These are phyloP conservation scores for Cyprinus carpio DNA, from an alignment of 2,113 vertebrate genomes.

Conservation along the genomic window DNA sequence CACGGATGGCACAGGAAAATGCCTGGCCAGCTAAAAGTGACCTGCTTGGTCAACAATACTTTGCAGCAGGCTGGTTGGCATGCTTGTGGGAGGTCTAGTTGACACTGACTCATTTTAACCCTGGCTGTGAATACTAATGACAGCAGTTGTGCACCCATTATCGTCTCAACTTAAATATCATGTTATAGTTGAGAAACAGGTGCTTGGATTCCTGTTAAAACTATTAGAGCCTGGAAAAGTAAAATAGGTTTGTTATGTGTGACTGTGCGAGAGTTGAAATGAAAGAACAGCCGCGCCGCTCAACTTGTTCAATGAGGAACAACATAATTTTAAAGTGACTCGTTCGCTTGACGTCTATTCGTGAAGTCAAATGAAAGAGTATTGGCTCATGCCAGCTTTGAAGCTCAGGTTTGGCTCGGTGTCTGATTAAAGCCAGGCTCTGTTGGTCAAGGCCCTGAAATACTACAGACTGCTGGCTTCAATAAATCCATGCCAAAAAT, in stretches of 20 bases:
- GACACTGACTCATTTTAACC: conserved; percentile 25
- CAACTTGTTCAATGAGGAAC: not conserved
- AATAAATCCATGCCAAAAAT: conserved; percentile 29
- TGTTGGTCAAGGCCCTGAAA: conserved; percentile 38
- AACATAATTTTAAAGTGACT: not conserved
- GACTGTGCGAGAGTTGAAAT: not conserved
- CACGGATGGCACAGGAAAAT: conserved; percentile 14
- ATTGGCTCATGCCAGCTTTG: conserved; percentile 34
- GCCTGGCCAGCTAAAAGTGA: conserved; percentile 36
- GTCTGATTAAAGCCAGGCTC: conserved; percentile 44
- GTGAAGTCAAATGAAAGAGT: conserved; percentile 40
- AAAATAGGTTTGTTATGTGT: not conserved
- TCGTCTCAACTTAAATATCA: conserved; percentile 27
- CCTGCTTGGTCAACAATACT: conserved; percentile 18
- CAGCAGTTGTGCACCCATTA: conserved; percentile 29
- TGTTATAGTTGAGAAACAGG: conserved; percentile 32
- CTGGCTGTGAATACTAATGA: conserved; percentile 20
- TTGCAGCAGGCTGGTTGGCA: not conserved
- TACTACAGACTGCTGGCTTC: conserved; percentile 12
- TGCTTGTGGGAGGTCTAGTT: conserved; percentile 32
- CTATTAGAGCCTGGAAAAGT: not conserved
- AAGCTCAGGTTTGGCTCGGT: conserved; percentile 34
- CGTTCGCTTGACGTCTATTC: not conserved
- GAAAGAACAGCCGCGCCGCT: not conserved
- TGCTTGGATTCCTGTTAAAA: conserved; percentile 26